Evolutionary conservation across 2,113 vertebrate genomes (phyloP), one percentile per base, ranked within the genome.

Genomic region (Phyllostomus hastatus): DNA sequence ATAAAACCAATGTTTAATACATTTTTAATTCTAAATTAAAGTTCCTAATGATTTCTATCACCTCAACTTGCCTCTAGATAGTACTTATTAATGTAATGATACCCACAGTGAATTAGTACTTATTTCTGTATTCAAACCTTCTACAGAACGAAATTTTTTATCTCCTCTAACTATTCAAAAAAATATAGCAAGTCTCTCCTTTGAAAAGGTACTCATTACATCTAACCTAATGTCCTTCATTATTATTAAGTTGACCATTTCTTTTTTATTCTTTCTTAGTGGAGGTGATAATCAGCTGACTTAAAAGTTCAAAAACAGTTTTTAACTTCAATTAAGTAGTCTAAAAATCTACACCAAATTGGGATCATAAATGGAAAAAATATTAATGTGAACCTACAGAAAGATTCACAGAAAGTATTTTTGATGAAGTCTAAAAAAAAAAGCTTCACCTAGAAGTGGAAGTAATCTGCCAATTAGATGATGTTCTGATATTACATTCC

Each of bases 11-110:
- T 88, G 3, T 85, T 59, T 66, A 92, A 43, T 54, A 73, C 20
- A 79, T 91, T 90, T 94, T 85, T 81, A 73, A 81, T 92, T 19
- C 52, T 94, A 70, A 91, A 78, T 82, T 91, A 82, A 91, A 48
- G 84, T 69, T 81, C 17, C 52, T 88, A 50, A 41, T 76, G 76
- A 89, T 95, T 94, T 88, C 28, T 94, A 17, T 83, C 76, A 88
- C 31, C 10, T 83, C 41, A 85, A 15, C 17, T 76, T 95, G 14
- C 79, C 46, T 92, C 41, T 19, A 66, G 72, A 26, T 48, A 64
- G 79, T 80, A 10, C 22, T 83, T 87, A 52, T 14, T 72, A 54
- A 75, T 54, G 52, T 76, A 76, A 61, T 41, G 31, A 80, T 43
- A 19, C 43, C 33, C 54, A 93, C 31, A 75, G 69, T 50, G 46